Evolutionary conservation across 1,140 invertebrate species (phyloP).

Genomic region (Leptoteleia sp.): DNA sequence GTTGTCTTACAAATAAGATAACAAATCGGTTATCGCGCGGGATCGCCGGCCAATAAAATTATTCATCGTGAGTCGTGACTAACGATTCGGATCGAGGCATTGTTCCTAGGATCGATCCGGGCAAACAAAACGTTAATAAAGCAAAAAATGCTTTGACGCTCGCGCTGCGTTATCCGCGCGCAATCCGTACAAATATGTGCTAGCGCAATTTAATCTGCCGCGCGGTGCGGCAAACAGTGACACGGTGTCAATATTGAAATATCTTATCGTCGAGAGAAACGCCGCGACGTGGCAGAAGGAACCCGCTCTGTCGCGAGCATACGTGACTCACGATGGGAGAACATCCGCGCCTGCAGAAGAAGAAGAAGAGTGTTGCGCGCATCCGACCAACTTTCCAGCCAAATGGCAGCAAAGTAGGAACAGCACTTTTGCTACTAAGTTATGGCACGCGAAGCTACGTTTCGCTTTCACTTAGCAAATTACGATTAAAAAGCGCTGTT

Average conservation of each 20-base stretch:
- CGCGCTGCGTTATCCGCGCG: slow-evolving; percentile 67
- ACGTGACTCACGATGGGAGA: slow-evolving; percentile 68
- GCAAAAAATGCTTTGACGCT: slow-evolving; percentile 48
- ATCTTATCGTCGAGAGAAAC: slow-evolving; percentile 74
- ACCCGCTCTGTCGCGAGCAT: slow-evolving; percentile 41
- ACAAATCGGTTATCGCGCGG: slow-evolving; percentile 36
- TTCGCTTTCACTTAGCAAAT: slow-evolving; percentile 35
- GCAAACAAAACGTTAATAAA: slow-evolving; percentile 47
- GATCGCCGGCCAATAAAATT: slow-evolving; percentile 46
- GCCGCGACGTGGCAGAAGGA: slow-evolving; percentile 67
- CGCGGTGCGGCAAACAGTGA: slow-evolving; percentile 71
- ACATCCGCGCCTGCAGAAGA: slow-evolving; percentile 18
- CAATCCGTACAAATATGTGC: slow-evolving; percentile 75
- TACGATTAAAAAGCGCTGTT: too few species aligned
- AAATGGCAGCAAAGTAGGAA: slow-evolving; percentile 23
- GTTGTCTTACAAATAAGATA: slow-evolving; percentile 50
- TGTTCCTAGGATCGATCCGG: slow-evolving; percentile 25
- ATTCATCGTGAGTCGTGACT: slow-evolving; percentile 34
- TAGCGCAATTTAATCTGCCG: slow-evolving; percentile 71
- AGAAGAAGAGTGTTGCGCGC: background rate
- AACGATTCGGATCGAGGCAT: slow-evolving; percentile 30
- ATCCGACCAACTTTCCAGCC: slow-evolving; percentile 11
- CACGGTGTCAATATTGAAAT: slow-evolving; percentile 77
- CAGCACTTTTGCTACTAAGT: slow-evolving; percentile 32
- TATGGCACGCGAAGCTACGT: slow-evolving; percentile 8